Percentiles rank a stretch among this genome's conserved stretches.
These are phyloP conservation scores for Suricata suricatta DNA, from an alignment of 2,113 vertebrate genomes.

Conservation along the genomic window DNA sequence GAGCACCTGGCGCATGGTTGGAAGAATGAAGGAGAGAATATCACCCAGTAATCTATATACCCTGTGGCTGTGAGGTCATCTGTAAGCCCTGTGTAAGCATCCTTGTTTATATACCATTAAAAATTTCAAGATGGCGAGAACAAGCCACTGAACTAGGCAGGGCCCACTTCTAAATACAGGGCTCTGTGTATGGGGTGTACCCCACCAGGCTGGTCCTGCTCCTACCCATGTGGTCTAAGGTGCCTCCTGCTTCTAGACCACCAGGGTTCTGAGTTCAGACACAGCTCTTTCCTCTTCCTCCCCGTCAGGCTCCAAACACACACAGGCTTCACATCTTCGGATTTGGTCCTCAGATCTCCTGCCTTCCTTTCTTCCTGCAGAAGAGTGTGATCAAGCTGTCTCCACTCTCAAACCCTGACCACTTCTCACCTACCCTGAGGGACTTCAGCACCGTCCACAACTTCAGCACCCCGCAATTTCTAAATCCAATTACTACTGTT, in stretches of 20 bases:
- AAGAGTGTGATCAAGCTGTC: neutral
- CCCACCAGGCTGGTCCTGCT: fast-evolving
- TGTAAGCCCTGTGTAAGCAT: neutral
- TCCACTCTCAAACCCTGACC: neutral
- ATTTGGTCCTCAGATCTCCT: neutral
- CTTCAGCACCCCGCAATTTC: neutral
- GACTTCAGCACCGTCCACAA: neutral
- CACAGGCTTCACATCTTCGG: neutral
- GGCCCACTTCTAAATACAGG: neutral
- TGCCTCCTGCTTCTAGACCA: neutral
- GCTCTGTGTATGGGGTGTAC: fast-evolving
- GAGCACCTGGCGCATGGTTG: fast-evolving
- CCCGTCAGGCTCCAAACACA: neutral
- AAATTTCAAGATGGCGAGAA: neutral
- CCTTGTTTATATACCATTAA: neutral
- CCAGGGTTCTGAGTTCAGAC: neutral
- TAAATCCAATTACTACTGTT: neutral
- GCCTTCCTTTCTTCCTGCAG: neutral
- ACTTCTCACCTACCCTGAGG: neutral
- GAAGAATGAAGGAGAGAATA: neutral
- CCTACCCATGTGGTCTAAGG: fast-evolving
- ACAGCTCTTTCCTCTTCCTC: neutral
- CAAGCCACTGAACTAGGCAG: fast-evolving
- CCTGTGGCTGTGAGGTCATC: neutral
- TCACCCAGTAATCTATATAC: neutral